Percentiles rank a stretch among this genome's conserved stretches.
Evolutionary conservation across 1,140 invertebrate genomes (phyloP).

Genomic region (Euura saliciscinereae): DNA sequence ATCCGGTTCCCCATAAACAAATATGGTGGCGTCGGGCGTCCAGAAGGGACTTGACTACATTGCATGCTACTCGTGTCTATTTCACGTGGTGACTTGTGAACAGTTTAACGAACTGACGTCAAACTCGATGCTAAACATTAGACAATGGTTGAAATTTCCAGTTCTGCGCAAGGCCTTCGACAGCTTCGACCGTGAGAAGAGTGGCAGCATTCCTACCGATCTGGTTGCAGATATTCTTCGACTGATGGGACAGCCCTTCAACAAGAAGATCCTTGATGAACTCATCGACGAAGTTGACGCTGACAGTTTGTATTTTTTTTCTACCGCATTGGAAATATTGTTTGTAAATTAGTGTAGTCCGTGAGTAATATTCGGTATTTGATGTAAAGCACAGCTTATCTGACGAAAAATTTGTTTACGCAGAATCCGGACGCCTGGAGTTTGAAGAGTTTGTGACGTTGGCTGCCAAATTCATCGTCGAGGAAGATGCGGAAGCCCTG

Average conservation of each 20-base stretch:
- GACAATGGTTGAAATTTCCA: slow-evolving; percentile 44
- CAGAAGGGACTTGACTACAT: too few species aligned
- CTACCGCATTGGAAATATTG: neutral
- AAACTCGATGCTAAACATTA: slow-evolving; percentile 12
- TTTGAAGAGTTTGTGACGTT: slow-evolving; percentile 94
- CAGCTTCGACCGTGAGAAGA: slow-evolving; percentile 94
- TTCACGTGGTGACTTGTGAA: neutral
- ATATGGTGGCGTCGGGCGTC: too few species aligned
- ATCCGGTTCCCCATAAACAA: too few species aligned
- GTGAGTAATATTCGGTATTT: too few species aligned
- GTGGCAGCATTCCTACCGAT: slow-evolving; percentile 91
- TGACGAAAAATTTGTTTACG: neutral
- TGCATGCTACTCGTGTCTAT: too few species aligned
- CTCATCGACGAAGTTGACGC: slow-evolving; percentile 95
- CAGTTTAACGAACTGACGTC: neutral
- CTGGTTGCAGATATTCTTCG: slow-evolving; percentile 93
- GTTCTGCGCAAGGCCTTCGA: slow-evolving; percentile 94
- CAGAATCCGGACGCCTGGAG: slow-evolving; percentile 92
- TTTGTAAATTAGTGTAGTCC: neutral
- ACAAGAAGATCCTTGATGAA: slow-evolving; percentile 92
- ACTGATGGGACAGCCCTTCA: slow-evolving; percentile 95
- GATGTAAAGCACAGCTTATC: too few species aligned
- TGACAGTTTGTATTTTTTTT: slow-evolving; percentile 77
- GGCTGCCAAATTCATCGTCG: slow-evolving; percentile 92
- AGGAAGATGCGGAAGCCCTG: slow-evolving; percentile 92